Percentiles rank a stretch among this genome's conserved stretches.
Conservation (phyloP, 2,113 vertebrate species). For the Phaetusa simplex region DNA sequence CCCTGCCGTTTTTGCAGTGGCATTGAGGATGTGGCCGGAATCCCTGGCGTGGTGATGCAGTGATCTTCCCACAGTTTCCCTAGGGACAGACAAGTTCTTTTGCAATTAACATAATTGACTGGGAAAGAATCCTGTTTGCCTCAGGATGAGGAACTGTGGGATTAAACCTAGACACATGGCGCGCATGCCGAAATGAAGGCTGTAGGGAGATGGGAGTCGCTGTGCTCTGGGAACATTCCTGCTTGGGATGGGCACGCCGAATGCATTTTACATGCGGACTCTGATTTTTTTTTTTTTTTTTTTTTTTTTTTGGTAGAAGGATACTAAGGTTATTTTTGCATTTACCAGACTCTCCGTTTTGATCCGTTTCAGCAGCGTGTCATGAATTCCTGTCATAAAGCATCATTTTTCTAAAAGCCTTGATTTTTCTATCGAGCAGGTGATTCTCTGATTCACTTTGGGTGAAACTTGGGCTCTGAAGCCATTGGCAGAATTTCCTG, state of each 20-base stretch:
- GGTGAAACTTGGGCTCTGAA: background rate
- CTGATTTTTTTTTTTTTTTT: background rate
- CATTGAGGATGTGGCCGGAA: background rate
- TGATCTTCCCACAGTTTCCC: constrained; percentile 8
- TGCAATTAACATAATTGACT: constrained; percentile 34
- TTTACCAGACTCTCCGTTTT: background rate
- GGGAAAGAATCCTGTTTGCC: constrained; percentile 49
- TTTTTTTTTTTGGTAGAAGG: background rate
- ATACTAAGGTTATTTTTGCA: background rate
- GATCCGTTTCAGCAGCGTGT: background rate
- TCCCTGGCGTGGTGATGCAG: background rate
- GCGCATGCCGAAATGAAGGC: background rate
- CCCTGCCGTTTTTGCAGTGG: background rate
- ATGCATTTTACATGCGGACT: fast-evolving
- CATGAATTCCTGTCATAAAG: background rate
- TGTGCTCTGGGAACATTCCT: background rate
- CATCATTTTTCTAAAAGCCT: background rate
- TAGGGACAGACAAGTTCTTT: constrained; percentile 27
- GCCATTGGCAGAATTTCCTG: background rate
- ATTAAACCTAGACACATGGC: background rate
- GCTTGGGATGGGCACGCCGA: background rate
- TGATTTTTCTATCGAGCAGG: fast-evolving
- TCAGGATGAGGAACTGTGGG: constrained; percentile 19
- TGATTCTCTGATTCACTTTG: background rate
- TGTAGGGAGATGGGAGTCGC: background rate